These are phyloP conservation scores for Heliconius charithonia DNA, from an alignment of 2,888 invertebrate genomes.

Conservation along the genomic window DNA sequence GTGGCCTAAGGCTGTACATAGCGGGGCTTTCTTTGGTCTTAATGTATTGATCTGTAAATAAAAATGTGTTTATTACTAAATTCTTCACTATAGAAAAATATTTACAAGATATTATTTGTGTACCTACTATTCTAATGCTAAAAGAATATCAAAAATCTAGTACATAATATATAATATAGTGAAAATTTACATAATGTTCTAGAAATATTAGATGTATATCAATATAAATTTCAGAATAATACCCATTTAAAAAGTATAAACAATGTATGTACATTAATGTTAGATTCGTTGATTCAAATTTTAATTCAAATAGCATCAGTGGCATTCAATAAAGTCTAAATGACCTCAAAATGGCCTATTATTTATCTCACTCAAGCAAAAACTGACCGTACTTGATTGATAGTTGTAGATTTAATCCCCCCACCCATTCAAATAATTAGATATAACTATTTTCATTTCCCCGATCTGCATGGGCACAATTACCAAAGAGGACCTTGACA, in stretches of 20 bases:
- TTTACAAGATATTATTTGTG: slow-evolving; percentile 47
- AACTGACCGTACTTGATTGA: background rate
- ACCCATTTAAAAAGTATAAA: slow-evolving; percentile 46
- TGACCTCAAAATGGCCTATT: slow-evolving; percentile 42
- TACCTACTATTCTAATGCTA: slow-evolving; percentile 48
- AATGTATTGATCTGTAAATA: slow-evolving; percentile 54
- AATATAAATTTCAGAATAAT: slow-evolving; percentile 51
- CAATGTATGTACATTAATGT: slow-evolving; percentile 46
- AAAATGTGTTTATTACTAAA: slow-evolving; percentile 36
- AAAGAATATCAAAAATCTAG: slow-evolving; percentile 43
- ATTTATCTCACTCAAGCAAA: slow-evolving; percentile 27
- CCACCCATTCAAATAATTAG: no score
- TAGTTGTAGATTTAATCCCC: background rate
- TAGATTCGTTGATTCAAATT: slow-evolving; percentile 54
- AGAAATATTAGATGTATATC: slow-evolving; percentile 47
- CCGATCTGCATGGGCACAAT: background rate
- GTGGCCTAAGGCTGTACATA: slow-evolving; percentile 64
- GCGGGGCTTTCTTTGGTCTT: slow-evolving; percentile 55
- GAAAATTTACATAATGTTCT: slow-evolving; percentile 41
- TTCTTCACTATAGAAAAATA: slow-evolving; percentile 42
- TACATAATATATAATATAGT: slow-evolving; percentile 16
- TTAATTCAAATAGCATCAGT: slow-evolving; percentile 54
- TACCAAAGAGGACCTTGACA: background rate
- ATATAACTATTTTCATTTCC: background rate
- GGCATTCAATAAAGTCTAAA: slow-evolving; percentile 51